These are phyloP conservation scores for Phylloscopus whistleri DNA, from an alignment of 2,113 vertebrate genomes.

Conservation along the genomic window DNA sequence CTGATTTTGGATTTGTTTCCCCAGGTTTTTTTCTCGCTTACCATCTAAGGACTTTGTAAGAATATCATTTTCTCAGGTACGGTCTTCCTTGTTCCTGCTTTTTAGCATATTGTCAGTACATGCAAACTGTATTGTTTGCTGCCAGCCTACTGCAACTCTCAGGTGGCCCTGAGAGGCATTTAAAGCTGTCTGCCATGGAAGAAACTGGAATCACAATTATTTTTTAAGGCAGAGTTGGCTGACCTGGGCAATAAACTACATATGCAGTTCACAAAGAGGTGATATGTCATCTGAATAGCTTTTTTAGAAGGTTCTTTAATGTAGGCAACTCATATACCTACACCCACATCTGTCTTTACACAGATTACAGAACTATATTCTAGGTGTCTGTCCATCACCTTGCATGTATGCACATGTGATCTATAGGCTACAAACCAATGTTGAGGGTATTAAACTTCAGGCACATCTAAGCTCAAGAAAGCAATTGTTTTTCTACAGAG, in stretches of 20 bases:
- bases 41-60: neutral
- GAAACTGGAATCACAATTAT: neutral
- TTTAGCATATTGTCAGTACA: neutral
- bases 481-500: neutral
- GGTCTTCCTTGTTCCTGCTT: neutral
- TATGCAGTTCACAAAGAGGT: neutral
- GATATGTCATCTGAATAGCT: neutral
- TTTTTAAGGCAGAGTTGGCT: neutral
- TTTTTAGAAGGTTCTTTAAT: neutral
- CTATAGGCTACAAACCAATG: neutral
- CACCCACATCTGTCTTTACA: neutral
- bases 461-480: neutral
- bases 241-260: neutral
- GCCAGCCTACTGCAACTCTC: neutral
- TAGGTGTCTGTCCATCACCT: neutral
- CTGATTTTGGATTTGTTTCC: neutral
- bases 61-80: neutral
- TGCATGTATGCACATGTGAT: accelerated
- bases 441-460: neutral
- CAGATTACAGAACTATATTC: neutral
- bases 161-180: neutral
- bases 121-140: neutral
- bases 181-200: neutral
- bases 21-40: neutral
- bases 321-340: neutral